Percentiles rank a stretch among this genome's conserved stretches.
phyloP scores from a whole-genome alignment of 2,797 vertebrate species.

The Sebastes hubbsi region DNA sequence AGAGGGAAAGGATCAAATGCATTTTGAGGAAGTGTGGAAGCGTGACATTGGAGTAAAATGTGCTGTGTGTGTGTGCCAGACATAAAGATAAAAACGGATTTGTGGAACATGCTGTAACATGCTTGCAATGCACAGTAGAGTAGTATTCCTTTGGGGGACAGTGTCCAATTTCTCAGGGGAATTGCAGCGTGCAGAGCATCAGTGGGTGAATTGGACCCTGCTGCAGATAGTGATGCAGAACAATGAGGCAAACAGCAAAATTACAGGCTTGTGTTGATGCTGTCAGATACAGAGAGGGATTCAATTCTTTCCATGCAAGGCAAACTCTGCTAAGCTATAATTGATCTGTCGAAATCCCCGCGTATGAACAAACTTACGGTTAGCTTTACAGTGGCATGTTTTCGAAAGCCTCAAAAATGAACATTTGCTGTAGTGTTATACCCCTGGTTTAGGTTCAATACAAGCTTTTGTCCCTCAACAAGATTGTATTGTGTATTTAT shows the following conservation, averaged over 20 bases:
- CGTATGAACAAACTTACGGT: conserved; percentile 29
- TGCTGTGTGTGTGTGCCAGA: background rate
- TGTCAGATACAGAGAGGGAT: conserved; percentile 48
- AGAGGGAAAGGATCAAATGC: conserved; percentile 39
- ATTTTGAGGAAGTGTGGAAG: conserved; percentile 26
- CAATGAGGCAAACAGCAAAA: conserved; percentile 64
- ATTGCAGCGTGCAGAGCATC: conserved; percentile 35
- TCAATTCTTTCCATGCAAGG: conserved; percentile 55
- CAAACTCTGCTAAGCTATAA: conserved; percentile 53
- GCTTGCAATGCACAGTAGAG: background rate
- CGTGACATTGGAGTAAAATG: conserved; percentile 26
- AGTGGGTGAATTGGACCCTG: conserved; percentile 43
- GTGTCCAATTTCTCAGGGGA: conserved; percentile 30
- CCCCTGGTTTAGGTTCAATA: conserved; percentile 21
- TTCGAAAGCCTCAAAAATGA: conserved; percentile 41
- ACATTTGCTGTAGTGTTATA: conserved; percentile 10
- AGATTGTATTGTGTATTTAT: conserved; percentile 46
- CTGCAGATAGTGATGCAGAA: conserved; percentile 56
- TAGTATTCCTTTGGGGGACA: conserved; percentile 18
- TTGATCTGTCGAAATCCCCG: conserved; percentile 53
- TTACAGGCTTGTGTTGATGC: conserved; percentile 55
- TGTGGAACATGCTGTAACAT: conserved; percentile 4
- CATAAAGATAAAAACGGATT: conserved; percentile 8
- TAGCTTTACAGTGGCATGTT: conserved; percentile 40
- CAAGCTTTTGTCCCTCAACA: conserved; percentile 32